phyloP scores from a whole-genome alignment of 2,888 invertebrate genomes.

The Petrolisthes cinctipes region DNA sequence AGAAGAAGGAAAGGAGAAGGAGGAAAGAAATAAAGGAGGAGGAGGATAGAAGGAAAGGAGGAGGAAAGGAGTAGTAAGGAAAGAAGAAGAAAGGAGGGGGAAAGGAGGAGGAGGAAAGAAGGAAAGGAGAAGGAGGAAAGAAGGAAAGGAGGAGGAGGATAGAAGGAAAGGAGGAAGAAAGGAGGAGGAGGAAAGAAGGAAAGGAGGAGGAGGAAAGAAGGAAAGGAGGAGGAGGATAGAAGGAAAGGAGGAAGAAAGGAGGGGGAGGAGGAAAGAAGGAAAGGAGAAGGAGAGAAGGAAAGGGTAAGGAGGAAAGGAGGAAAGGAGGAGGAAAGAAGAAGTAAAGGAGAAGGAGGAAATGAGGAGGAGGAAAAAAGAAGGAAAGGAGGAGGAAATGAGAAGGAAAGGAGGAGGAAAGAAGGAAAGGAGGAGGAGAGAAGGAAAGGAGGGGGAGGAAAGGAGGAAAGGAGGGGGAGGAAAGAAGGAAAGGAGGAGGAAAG shows the following conservation, averaged over 20 bases:
- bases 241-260: background rate
- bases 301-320: conserved; percentile 16
- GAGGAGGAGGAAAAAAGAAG: background rate
- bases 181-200: background rate
- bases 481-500: background rate
- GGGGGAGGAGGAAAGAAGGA: background rate
- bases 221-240: background rate
- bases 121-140: no score
- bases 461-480: background rate
- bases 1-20: background rate
- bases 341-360: background rate
- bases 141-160: no score
- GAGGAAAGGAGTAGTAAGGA: no score
- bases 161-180: background rate
- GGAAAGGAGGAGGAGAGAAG: background rate
- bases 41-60: background rate
- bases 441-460: background rate
- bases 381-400: background rate
- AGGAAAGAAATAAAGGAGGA: background rate
- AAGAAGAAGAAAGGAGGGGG: background rate
- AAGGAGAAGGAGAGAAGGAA: background rate
- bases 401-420: no score
- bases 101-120: background rate
- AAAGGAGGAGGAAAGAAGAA: background rate
- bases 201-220: background rate